These are phyloP conservation scores for Cephus nigrinus DNA, from an alignment of 2,888 invertebrate genomes.

Conservation along the genomic window DNA sequence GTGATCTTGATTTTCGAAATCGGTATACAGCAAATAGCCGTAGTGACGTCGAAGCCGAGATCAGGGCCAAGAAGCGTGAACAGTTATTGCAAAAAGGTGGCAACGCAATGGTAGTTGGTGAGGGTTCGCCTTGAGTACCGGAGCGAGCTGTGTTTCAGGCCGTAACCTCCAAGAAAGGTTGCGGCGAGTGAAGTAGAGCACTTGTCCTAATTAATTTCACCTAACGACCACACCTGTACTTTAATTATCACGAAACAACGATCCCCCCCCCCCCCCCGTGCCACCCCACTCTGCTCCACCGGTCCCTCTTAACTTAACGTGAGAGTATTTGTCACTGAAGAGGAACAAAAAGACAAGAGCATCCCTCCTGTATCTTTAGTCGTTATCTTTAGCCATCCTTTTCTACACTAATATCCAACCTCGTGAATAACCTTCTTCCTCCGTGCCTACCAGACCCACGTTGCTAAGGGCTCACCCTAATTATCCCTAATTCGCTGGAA, in stretches of 20 bases:
- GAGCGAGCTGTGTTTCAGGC: neutral
- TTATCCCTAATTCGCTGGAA: neutral
- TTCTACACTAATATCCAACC: neutral
- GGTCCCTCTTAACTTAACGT: conserved; percentile 45
- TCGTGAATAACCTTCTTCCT: neutral
- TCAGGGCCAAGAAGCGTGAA: neutral
- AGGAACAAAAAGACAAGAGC: conserved; percentile 39
- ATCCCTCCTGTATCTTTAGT: neutral
- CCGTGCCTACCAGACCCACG: neutral
- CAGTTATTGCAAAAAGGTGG: neutral
- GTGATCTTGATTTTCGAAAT: neutral
- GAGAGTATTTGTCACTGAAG: conserved; percentile 48
- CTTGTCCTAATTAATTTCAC: conserved; percentile 47
- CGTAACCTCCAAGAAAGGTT: neutral
- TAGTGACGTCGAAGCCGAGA: neutral
- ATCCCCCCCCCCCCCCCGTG: conserved; percentile 10
- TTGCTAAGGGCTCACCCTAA: neutral
- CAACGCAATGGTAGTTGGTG: neutral
- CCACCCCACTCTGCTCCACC: conserved; percentile 21
- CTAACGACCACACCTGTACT: conserved; percentile 40
- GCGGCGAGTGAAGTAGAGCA: neutral
- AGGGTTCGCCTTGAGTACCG: neutral
- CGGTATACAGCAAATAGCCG: neutral
- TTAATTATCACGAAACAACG: conserved; percentile 50
- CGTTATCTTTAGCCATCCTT: neutral